Conservation (phyloP, 2,888 invertebrate genomes). For the Cephus nigrinus region DNA sequence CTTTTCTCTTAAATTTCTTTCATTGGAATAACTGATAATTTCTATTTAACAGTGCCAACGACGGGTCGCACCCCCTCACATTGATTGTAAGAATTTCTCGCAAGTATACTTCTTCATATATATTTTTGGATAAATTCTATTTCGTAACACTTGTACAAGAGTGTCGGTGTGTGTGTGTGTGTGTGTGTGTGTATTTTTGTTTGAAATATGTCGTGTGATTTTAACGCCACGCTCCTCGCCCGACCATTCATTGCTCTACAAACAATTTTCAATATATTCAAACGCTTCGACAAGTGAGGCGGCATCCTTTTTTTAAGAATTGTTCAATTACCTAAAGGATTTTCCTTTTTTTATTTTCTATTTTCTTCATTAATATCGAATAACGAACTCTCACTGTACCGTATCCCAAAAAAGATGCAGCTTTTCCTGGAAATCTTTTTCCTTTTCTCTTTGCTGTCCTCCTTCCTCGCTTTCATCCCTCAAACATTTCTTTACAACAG, state of each 20-base stretch:
- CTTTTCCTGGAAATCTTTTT: neutral
- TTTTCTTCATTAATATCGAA: neutral
- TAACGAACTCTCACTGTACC: neutral
- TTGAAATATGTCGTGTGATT: too few relatives aligned
- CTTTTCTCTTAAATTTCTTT: slow-evolving; percentile 1
- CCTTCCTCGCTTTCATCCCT: neutral
- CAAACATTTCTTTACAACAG: neutral
- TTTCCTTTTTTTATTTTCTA: slow-evolving; percentile 30
- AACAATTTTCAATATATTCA: neutral
- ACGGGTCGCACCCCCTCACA: slow-evolving; percentile 54
- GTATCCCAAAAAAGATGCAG: neutral
- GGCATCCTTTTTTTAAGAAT: neutral
- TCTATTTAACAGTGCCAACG: slow-evolving; percentile 57
- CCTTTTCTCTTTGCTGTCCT: neutral
- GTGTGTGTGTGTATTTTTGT: too few relatives aligned
- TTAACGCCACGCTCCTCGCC: too few relatives aligned
- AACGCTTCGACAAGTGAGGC: neutral
- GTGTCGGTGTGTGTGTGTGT: too few relatives aligned
- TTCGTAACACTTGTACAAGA: too few relatives aligned
- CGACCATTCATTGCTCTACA: neutral
- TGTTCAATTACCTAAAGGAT: neutral
- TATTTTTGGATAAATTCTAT: too few relatives aligned
- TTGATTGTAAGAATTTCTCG: slow-evolving; percentile 61
- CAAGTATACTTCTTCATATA: slow-evolving; percentile 40
- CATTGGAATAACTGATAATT: slow-evolving; percentile 42